Base-by-base conservation (phyloP, 2,113 vertebrate species). In the Sinocyclocheilus maitianheensis region DNA sequence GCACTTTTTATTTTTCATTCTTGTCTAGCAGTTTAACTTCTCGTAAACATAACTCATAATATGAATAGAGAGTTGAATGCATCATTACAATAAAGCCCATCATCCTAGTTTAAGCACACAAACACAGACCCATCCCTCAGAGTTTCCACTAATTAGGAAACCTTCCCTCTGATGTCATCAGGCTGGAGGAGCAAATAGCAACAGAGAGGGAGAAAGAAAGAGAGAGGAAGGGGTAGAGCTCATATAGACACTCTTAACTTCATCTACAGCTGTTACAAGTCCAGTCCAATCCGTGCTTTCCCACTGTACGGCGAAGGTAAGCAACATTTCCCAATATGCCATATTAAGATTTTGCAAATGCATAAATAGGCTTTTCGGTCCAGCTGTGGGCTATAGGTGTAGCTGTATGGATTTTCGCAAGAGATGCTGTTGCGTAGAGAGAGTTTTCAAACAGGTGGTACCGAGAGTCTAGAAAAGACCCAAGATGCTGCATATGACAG, bases 111-210 rank as follows among this genome's bases (percentile, higher is more conserved):
- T 48, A 37, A 55, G 65, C n/a, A 46, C 63, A 14, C 78, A 46
- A 69, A 88, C 67, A 83, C 69, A 86, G 87, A 74, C 11, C 30
- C 67, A 83, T 79, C 88, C 89, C 86, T 90, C 10, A 12, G 87
- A 92, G 87, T 93, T 94, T 92, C 89, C 91, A 90, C 87, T 92
- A 90, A 88, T 91, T 91, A 86, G 43, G 8, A 85, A 86, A 84
- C 71, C 71, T 81, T 86, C 90, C 24, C 43, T 77, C 83, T 89
- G 86, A 87, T 89, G 90, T 92, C 86, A 90, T 84, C 78, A 89
- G 89, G 84, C 76, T 83, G 80, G 78, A 86, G 77, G 77, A 63
- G 71, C 72, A 80, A 77, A 71, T 78, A 91, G 88, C 90, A 82
- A 79, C 60, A 84, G 76, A 84, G 80, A 20, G 26, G 51, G 74